Percentiles rank a stretch among this genome's conserved stretches.
phyloP scores from a whole-genome alignment of 2,797 vertebrate genomes.

The Psittacula derbiana region DNA sequence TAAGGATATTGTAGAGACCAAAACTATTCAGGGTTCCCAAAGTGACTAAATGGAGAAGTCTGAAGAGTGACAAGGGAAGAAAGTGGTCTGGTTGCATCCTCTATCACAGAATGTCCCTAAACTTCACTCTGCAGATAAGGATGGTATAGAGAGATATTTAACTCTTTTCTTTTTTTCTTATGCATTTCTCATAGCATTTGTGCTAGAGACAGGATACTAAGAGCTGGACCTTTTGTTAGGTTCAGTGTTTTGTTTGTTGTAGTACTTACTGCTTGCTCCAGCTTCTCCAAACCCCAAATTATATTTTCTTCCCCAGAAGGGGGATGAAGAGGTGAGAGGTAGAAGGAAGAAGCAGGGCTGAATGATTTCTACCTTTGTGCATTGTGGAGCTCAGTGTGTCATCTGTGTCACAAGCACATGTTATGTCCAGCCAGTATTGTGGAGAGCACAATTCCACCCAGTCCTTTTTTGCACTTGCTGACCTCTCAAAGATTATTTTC shows the following conservation, averaged over 20 bases:
- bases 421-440: not conserved
- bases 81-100: not conserved
- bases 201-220: not conserved
- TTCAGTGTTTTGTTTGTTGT: not conserved
- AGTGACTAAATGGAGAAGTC: not conserved
- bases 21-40: not conserved
- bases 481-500: conserved; percentile 5
- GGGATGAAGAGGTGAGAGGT: not conserved
- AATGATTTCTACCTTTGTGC: not conserved
- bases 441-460: not conserved
- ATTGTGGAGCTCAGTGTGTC: not conserved
- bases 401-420: not conserved
- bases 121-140: not conserved
- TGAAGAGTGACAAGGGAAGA: not conserved
- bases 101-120: not conserved
- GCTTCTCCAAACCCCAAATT: not conserved
- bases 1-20: not conserved
- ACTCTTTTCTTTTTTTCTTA: not conserved
- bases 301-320: not conserved
- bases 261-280: not conserved
- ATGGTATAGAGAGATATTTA: not conserved
- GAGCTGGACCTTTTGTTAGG: not conserved
- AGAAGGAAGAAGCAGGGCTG: not conserved
- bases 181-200: not conserved
- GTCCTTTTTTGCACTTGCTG: not conserved